Percentiles rank a stretch among this genome's conserved stretches.
These are phyloP conservation scores for Sinhomidia bicolor DNA, from an alignment of 2,888 invertebrate genomes.

Conservation along the genomic window DNA sequence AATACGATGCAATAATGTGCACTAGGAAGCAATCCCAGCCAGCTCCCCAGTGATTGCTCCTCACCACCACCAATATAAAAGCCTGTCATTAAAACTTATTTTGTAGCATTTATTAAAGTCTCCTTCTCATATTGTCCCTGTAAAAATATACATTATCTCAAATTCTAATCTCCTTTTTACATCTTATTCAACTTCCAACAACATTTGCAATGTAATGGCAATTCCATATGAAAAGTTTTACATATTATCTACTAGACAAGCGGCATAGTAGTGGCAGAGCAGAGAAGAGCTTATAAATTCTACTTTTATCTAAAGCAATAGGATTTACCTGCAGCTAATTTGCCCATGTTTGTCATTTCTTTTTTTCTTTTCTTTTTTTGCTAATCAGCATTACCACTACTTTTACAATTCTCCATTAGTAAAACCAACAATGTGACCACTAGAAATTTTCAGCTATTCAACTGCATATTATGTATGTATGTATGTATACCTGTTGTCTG, in stretches of 20 bases:
- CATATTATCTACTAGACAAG: no score
- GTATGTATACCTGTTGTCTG: neutral
- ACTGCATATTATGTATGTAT: neutral
- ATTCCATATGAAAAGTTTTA: no score
- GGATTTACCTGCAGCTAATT: conserved; percentile 13
- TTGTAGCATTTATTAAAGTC: neutral
- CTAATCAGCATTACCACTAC: conserved; percentile 9
- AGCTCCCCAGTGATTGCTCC: no score
- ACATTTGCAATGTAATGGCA: neutral
- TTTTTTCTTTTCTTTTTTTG: conserved; percentile 29
- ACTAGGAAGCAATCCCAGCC: no score
- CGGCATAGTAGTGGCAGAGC: no score
- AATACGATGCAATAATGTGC: no score
- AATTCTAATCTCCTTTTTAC: neutral
- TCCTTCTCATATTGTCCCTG: neutral
- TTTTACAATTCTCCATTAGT: conserved; percentile 33
- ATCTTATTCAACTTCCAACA: neutral
- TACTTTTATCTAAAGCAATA: neutral
- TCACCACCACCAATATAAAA: neutral
- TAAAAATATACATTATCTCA: neutral
- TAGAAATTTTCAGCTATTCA: neutral
- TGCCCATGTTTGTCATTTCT: neutral
- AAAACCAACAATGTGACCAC: conserved; percentile 31
- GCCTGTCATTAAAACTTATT: neutral
- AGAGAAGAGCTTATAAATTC: neutral